These are phyloP conservation scores for Halcyon chelicuti DNA, from an alignment of 2,797 vertebrate species.

Conservation along the genomic window DNA sequence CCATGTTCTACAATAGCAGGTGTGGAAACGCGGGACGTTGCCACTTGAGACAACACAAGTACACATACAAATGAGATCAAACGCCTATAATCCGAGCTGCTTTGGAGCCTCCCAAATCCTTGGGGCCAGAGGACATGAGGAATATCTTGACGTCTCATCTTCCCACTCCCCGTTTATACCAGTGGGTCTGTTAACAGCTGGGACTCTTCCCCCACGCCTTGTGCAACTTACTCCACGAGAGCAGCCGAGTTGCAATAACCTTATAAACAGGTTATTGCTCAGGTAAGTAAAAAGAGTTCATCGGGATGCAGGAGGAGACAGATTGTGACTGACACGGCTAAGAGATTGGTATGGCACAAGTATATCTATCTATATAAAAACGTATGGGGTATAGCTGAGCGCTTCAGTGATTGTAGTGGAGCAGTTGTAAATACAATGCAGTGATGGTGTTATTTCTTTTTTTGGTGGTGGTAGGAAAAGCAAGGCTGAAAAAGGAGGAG, in stretches of 20 bases:
- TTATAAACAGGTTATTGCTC: background rate
- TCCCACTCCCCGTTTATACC: background rate
- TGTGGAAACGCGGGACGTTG: background rate
- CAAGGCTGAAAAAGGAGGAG: background rate
- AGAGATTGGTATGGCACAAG: background rate
- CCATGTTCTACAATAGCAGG: background rate
- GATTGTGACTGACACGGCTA: background rate
- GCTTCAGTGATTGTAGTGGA: background rate
- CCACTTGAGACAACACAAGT: background rate
- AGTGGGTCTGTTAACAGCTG: background rate
- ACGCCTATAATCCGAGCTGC: background rate
- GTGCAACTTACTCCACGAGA: background rate
- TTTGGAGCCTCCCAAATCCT: background rate
- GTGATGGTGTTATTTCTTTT: too few species aligned
- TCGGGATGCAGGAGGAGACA: rapidly evolving
- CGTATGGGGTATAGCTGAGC: background rate
- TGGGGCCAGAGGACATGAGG: background rate
- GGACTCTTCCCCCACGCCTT: background rate
- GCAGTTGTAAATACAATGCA: background rate
- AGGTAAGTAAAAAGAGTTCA: background rate
- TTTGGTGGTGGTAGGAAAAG: background rate
- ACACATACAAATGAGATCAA: background rate
- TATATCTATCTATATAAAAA: background rate
- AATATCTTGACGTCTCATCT: background rate
- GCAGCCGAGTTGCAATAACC: background rate